These are phyloP conservation scores for Metaphire vulgaris DNA, from an alignment of 1,140 invertebrate genomes.

Conservation along the genomic window DNA sequence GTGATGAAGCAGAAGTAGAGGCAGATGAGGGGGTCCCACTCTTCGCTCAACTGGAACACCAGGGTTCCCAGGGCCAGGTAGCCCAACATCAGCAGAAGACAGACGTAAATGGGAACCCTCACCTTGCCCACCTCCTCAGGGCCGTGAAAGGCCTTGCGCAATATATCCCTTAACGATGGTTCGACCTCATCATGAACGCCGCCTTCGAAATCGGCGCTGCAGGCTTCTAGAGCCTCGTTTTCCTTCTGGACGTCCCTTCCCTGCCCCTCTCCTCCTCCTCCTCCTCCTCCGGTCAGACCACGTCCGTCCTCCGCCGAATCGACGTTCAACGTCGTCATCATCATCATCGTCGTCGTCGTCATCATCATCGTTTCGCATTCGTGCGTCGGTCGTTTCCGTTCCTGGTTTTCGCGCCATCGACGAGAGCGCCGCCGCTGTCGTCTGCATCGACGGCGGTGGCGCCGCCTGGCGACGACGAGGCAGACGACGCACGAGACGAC, in stretches of 20 bases:
- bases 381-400: neutral
- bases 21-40: slow-evolving; percentile 73
- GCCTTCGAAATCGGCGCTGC: neutral
- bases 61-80: slow-evolving; percentile 81
- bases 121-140: slow-evolving; percentile 30
- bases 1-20: slow-evolving; percentile 91
- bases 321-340: neutral
- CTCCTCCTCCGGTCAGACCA: neutral
- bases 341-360: neutral
- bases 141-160: neutral
- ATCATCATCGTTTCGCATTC: neutral
- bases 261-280: neutral
- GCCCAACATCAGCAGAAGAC: slow-evolving; percentile 71
- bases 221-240: neutral
- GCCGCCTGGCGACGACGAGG: neutral
- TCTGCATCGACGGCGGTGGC: neutral
- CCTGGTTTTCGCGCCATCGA: no score
- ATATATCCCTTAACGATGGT: neutral
- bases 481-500: slow-evolving; percentile 53
- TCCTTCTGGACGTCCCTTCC: neutral
- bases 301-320: neutral
- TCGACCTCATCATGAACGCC: neutral
- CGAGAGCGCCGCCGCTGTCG: neutral
- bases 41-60: slow-evolving; percentile 69
- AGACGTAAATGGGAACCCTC: slow-evolving; percentile 67